Base-by-base conservation (phyloP, 2,797 vertebrate species). In the Liasis olivaceus region DNA sequence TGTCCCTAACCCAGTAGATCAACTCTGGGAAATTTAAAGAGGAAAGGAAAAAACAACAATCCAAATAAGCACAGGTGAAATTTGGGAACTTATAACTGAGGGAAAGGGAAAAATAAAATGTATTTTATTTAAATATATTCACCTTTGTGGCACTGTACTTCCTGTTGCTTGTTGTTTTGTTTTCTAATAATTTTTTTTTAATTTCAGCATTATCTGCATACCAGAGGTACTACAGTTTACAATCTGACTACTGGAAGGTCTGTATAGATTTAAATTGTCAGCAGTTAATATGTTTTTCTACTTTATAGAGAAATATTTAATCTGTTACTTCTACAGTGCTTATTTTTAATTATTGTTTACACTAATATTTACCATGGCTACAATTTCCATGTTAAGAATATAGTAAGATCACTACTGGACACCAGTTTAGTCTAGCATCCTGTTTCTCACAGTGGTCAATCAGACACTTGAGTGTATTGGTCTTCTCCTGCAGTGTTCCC, bases 141-240 rank as follows among this genome's bases (percentile, higher is more conserved):
- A 26, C 26, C n/a, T 85, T 26, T 58, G 22, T 31, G 59, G 42
- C 28, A 60, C 26, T 86, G 11, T 60, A 87, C 28, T 87, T 51
- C 8, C 66, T 58, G 59, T 58, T 66, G 42, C 24, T 36, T 77
- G 54, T 85, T 93, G 94, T 93, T 59, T 72, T 89, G 88, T 95
- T 96, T 96, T 92, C 95, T 90, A 93, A n/a, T 94, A 90, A 77
- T 89, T 92, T 4, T 97, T 94, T 93, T 91, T 94, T 91, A 95
- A 36, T 96, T 97, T 93, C 97, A 99, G 99, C 99, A 98, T 99
- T 99, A 98, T 99, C 99, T 97, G 99, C 99, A 98, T 99, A 99
- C 98, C 99, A 99, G 99, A 99, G 98, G 98, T 99, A 99, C 99
- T 99, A 99, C 99, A 99, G 98, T 99, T 99, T 99, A 99, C 99